Evolutionary conservation across 2,797 vertebrate species (phyloP).

Genomic region (Chromobotia macracanthus): DNA sequence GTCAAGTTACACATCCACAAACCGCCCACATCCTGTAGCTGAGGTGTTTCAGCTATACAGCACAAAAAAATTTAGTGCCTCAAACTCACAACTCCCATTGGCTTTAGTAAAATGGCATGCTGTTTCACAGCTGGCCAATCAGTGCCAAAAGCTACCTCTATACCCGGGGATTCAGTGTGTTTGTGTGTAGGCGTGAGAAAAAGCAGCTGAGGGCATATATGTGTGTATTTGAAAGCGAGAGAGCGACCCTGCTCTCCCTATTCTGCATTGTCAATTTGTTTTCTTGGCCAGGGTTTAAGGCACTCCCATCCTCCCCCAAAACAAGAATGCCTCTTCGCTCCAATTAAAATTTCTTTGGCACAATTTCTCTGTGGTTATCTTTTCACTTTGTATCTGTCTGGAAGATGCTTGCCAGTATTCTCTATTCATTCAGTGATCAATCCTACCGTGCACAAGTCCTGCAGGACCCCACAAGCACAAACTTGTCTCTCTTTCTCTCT

Average conservation of each 20-base stretch:
- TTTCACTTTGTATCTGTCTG: slow-evolving; percentile 52
- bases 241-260: slow-evolving; percentile 27
- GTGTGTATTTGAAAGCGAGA: slow-evolving; percentile 20
- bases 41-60: slow-evolving; percentile 16
- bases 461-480: slow-evolving; percentile 53
- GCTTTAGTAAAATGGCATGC: slow-evolving; percentile 14
- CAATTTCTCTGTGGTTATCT: slow-evolving; percentile 52
- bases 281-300: slow-evolving; percentile 35
- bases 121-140: slow-evolving; percentile 48
- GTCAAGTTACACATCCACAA: slow-evolving; percentile 41
- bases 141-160: slow-evolving; percentile 35
- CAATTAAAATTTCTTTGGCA: slow-evolving; percentile 64
- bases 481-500: slow-evolving; percentile 12
- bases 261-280: slow-evolving; percentile 40
- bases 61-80: not conserved
- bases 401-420: slow-evolving; percentile 53
- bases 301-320: slow-evolving; percentile 40
- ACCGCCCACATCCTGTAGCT: slow-evolving; percentile 40
- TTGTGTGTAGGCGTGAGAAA: slow-evolving; percentile 47
- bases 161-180: slow-evolving; percentile 28
- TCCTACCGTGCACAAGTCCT: slow-evolving; percentile 43
- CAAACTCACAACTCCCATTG: slow-evolving; percentile 12
- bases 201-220: not conserved
- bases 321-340: slow-evolving; percentile 52
- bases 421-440: slow-evolving; percentile 55